These are phyloP conservation scores for Hydrolagus colliei DNA, from an alignment of 2,797 vertebrate genomes.

Conservation along the genomic window DNA sequence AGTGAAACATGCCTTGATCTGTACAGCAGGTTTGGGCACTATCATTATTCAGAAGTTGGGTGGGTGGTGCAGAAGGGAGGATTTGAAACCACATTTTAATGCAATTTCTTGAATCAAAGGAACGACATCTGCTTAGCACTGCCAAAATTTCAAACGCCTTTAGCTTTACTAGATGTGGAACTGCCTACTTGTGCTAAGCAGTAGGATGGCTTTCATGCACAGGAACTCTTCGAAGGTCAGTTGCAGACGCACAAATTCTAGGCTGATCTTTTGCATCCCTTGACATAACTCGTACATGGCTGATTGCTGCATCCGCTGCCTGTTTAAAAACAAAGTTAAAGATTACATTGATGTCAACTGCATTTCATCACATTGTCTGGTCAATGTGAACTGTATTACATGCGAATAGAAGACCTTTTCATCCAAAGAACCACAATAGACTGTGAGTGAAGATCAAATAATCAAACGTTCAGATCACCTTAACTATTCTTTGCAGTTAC, in stretches of 20 bases:
- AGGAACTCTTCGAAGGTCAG: slow-evolving; percentile 94
- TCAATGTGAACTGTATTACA: not conserved
- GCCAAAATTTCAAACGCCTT: too few relatives aligned
- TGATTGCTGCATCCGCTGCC: slow-evolving; percentile 94
- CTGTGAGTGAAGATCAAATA: not conserved
- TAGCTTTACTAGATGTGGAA: not conserved
- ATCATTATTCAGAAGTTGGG: too few relatives aligned
- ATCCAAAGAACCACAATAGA: not conserved
- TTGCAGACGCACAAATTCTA: slow-evolving; percentile 91
- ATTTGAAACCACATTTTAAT: too few relatives aligned
- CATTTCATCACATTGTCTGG: not conserved
- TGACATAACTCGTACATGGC: slow-evolving; percentile 97
- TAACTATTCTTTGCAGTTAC: not conserved
- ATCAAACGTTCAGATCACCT: not conserved
- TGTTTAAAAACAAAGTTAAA: slow-evolving; percentile 43
- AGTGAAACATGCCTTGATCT: too few relatives aligned
- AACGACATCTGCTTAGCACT: too few relatives aligned
- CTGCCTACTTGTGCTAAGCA: slow-evolving; percentile 84
- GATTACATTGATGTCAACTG: not conserved
- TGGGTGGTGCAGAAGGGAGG: too few relatives aligned
- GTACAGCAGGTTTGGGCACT: too few relatives aligned
- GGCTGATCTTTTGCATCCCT: slow-evolving; percentile 95
- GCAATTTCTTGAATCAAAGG: too few relatives aligned
- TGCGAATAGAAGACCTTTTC: not conserved
- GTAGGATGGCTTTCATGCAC: slow-evolving; percentile 93